A percentile compares a stretch with the other conserved stretches of the same genome.
phyloP scores from a whole-genome alignment of 2,888 invertebrate genomes.

The Drosophila greeni region DNA sequence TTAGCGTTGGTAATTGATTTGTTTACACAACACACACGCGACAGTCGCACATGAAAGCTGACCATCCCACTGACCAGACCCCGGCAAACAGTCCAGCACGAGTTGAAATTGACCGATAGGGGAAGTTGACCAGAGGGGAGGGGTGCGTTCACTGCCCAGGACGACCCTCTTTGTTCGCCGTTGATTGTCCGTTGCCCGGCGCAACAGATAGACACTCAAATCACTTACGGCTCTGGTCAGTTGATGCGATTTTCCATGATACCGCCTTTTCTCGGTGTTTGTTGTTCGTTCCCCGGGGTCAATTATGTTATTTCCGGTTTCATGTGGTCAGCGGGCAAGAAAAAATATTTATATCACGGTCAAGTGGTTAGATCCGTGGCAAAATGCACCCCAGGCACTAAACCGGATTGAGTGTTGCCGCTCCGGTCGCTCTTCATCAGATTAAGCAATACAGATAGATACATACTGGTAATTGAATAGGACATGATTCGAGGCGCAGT shows the following conservation, averaged over 20 bases:
- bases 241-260: conserved; percentile 73
- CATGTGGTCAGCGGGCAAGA: conserved; percentile 48
- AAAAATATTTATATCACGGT: conserved; percentile 55
- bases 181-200: conserved; percentile 48
- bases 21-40: conserved; percentile 66
- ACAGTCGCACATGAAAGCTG: conserved; percentile 48
- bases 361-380: conserved; percentile 62
- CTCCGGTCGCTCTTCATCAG: conserved; percentile 10
- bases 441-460: conserved; percentile 42
- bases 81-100: not conserved
- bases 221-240: conserved; percentile 65
- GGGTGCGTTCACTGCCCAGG: conserved; percentile 46
- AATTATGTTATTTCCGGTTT: conserved; percentile 72
- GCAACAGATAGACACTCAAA: conserved; percentile 66
- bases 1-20: conserved; percentile 71
- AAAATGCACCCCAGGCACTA: conserved; percentile 47
- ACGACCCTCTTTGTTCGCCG: conserved; percentile 36
- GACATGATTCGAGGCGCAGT: conserved; percentile 14
- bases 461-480: conserved; percentile 61
- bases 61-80: conserved; percentile 55
- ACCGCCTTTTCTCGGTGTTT: conserved; percentile 40
- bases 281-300: conserved; percentile 62
- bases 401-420: conserved; percentile 42
- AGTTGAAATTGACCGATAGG: conserved; percentile 20
- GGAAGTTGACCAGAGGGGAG: conserved; percentile 24